These are phyloP conservation scores for Idaea biselata DNA, from an alignment of 2,888 invertebrate species.

Conservation along the genomic window DNA sequence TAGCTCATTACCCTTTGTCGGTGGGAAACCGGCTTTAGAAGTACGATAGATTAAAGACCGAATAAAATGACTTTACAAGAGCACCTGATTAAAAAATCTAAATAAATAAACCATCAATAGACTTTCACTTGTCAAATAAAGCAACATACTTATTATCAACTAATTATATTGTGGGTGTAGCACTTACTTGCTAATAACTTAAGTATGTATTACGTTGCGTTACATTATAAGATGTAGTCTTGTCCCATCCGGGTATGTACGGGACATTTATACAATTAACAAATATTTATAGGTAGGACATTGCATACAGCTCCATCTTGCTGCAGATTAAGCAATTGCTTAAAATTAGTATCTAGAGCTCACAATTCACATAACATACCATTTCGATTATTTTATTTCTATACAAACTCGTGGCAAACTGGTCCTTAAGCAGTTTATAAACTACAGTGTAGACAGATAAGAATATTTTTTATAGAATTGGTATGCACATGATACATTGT, in stretches of 20 bases:
- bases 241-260: slow-evolving; percentile 41
- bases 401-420: too few relatives aligned
- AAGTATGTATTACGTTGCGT: slow-evolving; percentile 6
- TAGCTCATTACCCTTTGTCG: too few relatives aligned
- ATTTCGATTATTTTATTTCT: too few relatives aligned
- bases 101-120: slow-evolving; percentile 19
- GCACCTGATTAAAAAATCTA: neutral
- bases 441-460: too few relatives aligned
- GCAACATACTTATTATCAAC: slow-evolving; percentile 22
- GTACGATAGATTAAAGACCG: neutral
- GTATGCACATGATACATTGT: too few relatives aligned
- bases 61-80: neutral
- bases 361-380: too few relatives aligned
- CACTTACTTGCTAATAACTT: slow-evolving; percentile 5
- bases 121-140: slow-evolving; percentile 33
- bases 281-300: too few relatives aligned
- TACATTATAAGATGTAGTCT: slow-evolving; percentile 26
- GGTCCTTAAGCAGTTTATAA: too few relatives aligned
- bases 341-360: too few relatives aligned
- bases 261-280: neutral
- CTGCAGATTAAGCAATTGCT: too few relatives aligned
- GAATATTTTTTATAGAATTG: too few relatives aligned
- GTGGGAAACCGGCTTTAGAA: neutral
- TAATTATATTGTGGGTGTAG: slow-evolving; percentile 27
- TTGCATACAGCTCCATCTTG: too few relatives aligned